Percentiles rank a stretch among this genome's conserved stretches.
phyloP scores from a whole-genome alignment of 2,888 invertebrate genomes.

The Pandemis cinnamomeana region DNA sequence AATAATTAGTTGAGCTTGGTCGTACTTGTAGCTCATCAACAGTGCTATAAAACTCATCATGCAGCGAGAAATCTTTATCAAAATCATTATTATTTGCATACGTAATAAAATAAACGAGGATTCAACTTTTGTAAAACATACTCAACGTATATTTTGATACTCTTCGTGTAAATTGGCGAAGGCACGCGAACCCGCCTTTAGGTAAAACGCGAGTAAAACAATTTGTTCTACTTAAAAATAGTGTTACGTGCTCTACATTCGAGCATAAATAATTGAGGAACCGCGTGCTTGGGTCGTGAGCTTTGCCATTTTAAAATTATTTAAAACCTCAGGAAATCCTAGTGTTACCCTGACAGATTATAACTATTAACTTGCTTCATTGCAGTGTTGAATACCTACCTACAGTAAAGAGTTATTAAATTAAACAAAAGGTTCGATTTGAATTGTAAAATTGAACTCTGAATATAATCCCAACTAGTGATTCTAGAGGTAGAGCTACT shows the following conservation, averaged over 20 bases:
- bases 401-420: no score
- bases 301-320: conserved; percentile 15
- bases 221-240: conserved; percentile 64
- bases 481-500: no score
- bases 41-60: conserved; percentile 5
- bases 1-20: no score
- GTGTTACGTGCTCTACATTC: conserved; percentile 55
- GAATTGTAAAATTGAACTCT: no score
- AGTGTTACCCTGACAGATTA: no score
- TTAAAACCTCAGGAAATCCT: neutral
- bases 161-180: conserved; percentile 56
- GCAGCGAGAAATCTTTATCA: conserved; percentile 6
- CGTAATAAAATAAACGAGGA: conserved; percentile 42
- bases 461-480: no score
- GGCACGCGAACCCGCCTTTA: conserved; percentile 61
- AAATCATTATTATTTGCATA: conserved; percentile 31
- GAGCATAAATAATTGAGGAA: conserved; percentile 44
- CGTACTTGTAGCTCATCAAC: neutral
- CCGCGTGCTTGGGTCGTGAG: conserved; percentile 1
- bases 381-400: no score
- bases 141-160: conserved; percentile 55
- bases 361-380: no score
- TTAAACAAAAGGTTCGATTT: no score
- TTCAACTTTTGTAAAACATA: conserved; percentile 51
- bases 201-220: conserved; percentile 53